Percentiles rank a stretch among this genome's conserved stretches.
Evolutionary conservation across 92 coral and sea anemone species (phyloP).

Genomic region (Paragorgia papillata): DNA sequence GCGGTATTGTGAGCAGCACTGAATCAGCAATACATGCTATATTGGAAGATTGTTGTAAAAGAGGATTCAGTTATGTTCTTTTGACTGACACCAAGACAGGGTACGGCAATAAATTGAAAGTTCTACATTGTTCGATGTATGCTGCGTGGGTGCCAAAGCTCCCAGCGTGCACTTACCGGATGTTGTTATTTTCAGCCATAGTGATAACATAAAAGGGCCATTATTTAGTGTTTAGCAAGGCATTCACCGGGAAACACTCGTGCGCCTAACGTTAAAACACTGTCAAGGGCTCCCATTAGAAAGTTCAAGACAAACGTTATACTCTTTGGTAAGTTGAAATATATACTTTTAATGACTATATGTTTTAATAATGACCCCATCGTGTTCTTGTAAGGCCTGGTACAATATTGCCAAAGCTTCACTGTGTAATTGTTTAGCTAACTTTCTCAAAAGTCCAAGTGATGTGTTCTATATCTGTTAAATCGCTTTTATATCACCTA

Average conservation of each 20-base stretch:
- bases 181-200: conserved; percentile 12
- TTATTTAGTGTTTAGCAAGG: conserved; percentile 13
- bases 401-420: too few species aligned
- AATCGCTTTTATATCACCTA: too few species aligned
- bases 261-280: neutral
- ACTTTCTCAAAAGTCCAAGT: too few species aligned
- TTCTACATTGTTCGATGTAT: neutral
- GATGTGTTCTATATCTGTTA: too few species aligned
- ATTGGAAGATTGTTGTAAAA: too few species aligned
- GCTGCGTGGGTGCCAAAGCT: neutral
- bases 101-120: neutral
- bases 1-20: too few species aligned
- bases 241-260: conserved; percentile 24
- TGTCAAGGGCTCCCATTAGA: neutral
- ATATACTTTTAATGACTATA: too few species aligned
- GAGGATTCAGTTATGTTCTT: too few species aligned
- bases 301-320: neutral
- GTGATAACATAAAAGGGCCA: conserved; percentile 34
- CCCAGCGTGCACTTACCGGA: neutral
- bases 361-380: too few species aligned
- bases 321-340: neutral
- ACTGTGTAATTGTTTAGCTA: too few species aligned
- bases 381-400: too few species aligned
- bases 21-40: too few species aligned
- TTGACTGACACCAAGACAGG: neutral